Conservation (phyloP, 2,888 invertebrate species). For the Conomelus anceps region DNA sequence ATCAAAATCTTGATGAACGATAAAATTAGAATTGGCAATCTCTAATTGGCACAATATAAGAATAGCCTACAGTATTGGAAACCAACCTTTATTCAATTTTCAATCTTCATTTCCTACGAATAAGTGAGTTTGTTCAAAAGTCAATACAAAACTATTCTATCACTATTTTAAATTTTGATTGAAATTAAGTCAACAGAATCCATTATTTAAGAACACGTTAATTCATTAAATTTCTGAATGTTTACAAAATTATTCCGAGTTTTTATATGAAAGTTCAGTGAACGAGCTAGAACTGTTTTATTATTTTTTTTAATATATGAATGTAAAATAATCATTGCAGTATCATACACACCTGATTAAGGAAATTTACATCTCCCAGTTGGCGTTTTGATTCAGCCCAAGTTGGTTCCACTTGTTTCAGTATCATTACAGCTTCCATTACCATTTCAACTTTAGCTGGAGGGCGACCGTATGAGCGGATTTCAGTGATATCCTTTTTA, state of each 20-base stretch:
- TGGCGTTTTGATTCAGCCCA: constrained; percentile 86
- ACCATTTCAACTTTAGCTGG: constrained; percentile 83
- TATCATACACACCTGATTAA: constrained; percentile 48
- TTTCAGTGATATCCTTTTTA: constrained; percentile 82
- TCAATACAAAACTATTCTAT: no score
- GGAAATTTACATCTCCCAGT: constrained; percentile 71
- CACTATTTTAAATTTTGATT: no score
- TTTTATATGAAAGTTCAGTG: background rate
- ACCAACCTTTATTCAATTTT: no score
- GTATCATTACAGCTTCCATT: constrained; percentile 82
- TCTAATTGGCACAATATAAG: no score
- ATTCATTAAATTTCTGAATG: no score
- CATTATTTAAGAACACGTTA: no score
- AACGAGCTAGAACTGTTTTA: background rate
- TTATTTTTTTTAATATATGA: background rate
- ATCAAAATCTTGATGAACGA: no score
- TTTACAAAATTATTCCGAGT: background rate
- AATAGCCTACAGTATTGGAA: no score
- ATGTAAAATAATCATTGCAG: background rate
- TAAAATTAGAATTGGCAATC: no score
- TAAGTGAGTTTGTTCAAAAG: no score
- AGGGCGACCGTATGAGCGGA: constrained; percentile 82
- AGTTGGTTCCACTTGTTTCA: constrained; percentile 68
- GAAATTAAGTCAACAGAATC: no score
- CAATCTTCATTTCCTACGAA: no score